Evolutionary conservation across 2,888 invertebrate genomes (phyloP), one percentile per base, ranked within the genome.

Genomic region (Hipparchia semele): DNA sequence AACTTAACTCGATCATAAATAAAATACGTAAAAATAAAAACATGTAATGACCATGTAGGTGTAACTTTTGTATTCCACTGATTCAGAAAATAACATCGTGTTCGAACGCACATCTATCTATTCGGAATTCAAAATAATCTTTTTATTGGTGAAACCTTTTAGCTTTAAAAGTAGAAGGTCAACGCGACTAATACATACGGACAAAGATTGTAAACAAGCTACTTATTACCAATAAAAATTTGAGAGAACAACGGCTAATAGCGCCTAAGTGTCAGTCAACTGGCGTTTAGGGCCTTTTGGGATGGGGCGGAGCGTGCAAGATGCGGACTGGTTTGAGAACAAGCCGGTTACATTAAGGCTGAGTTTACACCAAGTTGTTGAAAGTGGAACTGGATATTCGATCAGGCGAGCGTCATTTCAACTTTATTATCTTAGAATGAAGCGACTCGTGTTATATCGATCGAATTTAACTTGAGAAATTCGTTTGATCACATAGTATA

Each of bases 221-320:
- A 90, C 90, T 91, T 91, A 89, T 83, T 85, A 90, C 84, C 84
- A 89, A 92, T 92, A 92, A 91, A 89, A 88, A 84, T 91, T 93
- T 84, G 87, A 90, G 86, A 86, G 88, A 89, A 90, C 88, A 90
- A 86, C 88, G 85, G 86, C 80, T 92, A 89, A 92, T 91, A 91
- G 92, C 88, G 91, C 91, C 91, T 89, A 90, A 83, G 91, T 92
- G 93, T 92, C 93, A 92, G 91, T 93, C 92, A 92, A 93, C 91
- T 87, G 90, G 90, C 80, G 77, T 80, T 87, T 94, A 86, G 69
- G 89, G 71, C 84, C 83, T 92, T 92, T 85, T 81, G 82, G 76
- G 71, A 80, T 72, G 77, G 82, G 77, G 75, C 72, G 80, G 75
- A 78, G 80, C 80, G 81, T 84, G 83, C 82, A 79, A 82, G 77